Conservation (phyloP, 1,140 invertebrate species). For the Danaus plexippus region DNA sequence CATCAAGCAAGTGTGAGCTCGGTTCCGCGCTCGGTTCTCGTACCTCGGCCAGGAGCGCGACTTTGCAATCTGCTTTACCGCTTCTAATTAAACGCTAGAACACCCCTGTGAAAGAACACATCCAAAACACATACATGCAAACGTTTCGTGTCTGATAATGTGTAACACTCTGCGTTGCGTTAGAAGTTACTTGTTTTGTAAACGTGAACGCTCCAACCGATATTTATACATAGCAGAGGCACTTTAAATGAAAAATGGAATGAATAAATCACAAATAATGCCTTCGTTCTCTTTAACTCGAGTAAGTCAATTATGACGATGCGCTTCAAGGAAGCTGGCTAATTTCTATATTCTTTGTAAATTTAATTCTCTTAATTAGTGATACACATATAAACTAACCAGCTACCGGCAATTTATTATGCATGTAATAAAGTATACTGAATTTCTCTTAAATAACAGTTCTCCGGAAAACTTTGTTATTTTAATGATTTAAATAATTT, state of each 20-base stretch:
- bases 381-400: conserved; percentile 3
- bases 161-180: no score
- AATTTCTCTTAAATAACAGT: no score
- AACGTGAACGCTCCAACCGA: no score
- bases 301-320: conserved; percentile 67
- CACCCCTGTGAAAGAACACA: no score
- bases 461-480: no score
- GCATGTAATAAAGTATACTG: no score
- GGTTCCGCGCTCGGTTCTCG: conserved; percentile 13
- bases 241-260: conserved; percentile 4
- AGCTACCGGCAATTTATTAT: no score
- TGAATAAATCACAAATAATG: conserved; percentile 61
- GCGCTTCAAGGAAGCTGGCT: conserved; percentile 68
- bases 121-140: no score
- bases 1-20: conserved; percentile 40
- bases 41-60: conserved; percentile 32
- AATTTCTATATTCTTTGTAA: conserved; percentile 71
- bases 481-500: no score
- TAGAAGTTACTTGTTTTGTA: no score
- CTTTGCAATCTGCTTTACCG: conserved; percentile 26
- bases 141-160: no score
- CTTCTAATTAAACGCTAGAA: conserved; percentile 48
- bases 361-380: conserved; percentile 70
- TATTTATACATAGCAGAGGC: no score
- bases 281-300: conserved; percentile 51